These are phyloP conservation scores for Alligator sinensis DNA, from an alignment of 2,113 vertebrate genomes.

Conservation along the genomic window DNA sequence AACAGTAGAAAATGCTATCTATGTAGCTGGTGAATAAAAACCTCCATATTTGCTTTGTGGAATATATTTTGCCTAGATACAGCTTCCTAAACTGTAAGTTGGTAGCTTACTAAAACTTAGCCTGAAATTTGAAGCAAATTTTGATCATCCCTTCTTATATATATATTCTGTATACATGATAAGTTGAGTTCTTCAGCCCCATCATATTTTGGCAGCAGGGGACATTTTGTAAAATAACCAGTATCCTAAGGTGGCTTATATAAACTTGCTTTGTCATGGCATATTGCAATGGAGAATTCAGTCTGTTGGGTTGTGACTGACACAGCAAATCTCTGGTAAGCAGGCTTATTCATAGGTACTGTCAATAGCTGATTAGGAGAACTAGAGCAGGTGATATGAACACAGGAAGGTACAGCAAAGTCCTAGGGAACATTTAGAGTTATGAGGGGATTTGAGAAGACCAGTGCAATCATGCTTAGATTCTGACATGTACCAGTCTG, in stretches of 20 bases:
- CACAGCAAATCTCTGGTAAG: neutral
- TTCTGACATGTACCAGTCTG: neutral
- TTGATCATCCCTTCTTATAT: neutral
- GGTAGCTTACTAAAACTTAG: neutral
- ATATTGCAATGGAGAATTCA: neutral
- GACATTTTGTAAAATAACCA: neutral
- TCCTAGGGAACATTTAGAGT: neutral
- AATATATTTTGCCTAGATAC: too few species aligned
- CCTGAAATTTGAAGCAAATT: neutral
- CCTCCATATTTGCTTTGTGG: too few species aligned
- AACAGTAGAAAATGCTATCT: too few species aligned
- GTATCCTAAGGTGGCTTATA: neutral
- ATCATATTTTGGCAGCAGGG: too few species aligned
- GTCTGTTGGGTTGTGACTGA: neutral
- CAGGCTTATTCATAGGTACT: neutral
- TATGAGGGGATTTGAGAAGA: neutral
- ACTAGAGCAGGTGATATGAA: neutral
- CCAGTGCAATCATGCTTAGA: neutral
- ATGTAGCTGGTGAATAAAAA: too few species aligned
- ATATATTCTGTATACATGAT: neutral
- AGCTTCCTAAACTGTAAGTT: too few species aligned
- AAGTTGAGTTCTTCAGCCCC: neutral
- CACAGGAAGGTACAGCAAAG: neutral
- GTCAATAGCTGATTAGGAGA: neutral
- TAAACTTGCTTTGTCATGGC: neutral